Evolutionary conservation across 2,888 invertebrate genomes (phyloP), one percentile per base, ranked within the genome.

Genomic region (Tortricodes alternella): DNA sequence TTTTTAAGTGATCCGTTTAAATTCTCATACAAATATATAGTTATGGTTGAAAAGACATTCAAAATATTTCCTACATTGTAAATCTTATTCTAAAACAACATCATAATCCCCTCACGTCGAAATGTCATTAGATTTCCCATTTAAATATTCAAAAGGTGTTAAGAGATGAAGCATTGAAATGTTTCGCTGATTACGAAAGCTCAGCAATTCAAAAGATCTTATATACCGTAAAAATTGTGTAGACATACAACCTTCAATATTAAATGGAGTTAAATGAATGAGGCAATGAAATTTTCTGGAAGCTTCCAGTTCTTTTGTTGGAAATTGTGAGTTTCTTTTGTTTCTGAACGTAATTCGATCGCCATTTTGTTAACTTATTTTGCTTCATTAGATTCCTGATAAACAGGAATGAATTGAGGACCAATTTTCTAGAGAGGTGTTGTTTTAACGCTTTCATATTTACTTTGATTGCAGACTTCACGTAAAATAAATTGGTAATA

Each of bases 131-230:
- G 71, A 76, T 80, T 78, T 72, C 77, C 74, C 76, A 77, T 80
- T 83, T 83, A 82, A 85, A 86, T 84, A 87, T 86, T 85, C 82
- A 86, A 73, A 71, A 77, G 80, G 78, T 70, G 65, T 78, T 76
- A 80, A 65, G 64, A 71, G 76, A 76, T 75, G 74, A 70, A 66
- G 71, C 67, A 69, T 69, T 73, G 76, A 78, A 79, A 79, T 78
- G 74, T 76, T 46, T 70, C 63, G 57, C 60, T 65, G 62, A 74
- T 76, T 75, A 72, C 73, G 18, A 32, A 21, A 46, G 11, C n/a
- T 32, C 3, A 7, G 9, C n/a, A 16, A 21, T 18, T 13, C 41
- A 29, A 29, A 44, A 44, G 18, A 18, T 3, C 44, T 6, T 44
- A 44, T 29, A 18, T 4, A 15, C 24, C 23, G 4, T 3, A 15